Evolutionary conservation across 1,140 invertebrate species (phyloP), one percentile per base, ranked within the genome.

Genomic region (Neelides sp.): DNA sequence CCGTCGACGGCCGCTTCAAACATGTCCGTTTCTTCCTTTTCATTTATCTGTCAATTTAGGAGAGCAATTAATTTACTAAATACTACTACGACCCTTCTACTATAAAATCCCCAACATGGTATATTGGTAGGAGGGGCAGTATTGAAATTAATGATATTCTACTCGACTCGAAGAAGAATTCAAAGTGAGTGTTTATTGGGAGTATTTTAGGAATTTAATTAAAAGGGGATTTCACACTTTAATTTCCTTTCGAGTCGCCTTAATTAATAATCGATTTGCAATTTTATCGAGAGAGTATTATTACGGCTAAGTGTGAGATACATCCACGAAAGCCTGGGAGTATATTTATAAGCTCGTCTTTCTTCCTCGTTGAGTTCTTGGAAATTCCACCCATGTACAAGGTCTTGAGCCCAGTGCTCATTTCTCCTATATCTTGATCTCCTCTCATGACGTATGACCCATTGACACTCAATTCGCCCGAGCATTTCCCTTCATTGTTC

Each of bases 311-410:
- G 13, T 19, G 3, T 32, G 55, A 54, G 28, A 61, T 37, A 43
- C 59, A 61, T 13, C 59, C 59, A 19, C 55, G 39, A 48, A 61
- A 61, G 37, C 59, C 59, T 15, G 55, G 55, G 2, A 57, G 13
- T 22, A 55, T 39, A 7, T 39, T 32, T 3, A 61, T 46, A 2
- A 57, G 27, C 7, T 55, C 52, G 32, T 57, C 59, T 32, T 47
- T 54, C 7, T 4, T 15, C 19, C n/a, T n/a, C n/a, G 5, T 44
- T 30, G 35, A 17, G 15, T 50, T 13, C 12, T n/a, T 27, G 19
- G 30, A 32, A 41, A 57, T 36, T 23, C 55, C 59, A 39, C 59
- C 59, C 4, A 61, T 19, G 27, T 41, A 50, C 17, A 61, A 32
- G 8, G 19, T 50, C 46, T 53, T 36, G 37, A 51, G 23, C 37